Percentiles rank a stretch among this genome's conserved stretches.
Conservation (phyloP, 1,140 invertebrate genomes). For the Dolichoris vasculosae region DNA sequence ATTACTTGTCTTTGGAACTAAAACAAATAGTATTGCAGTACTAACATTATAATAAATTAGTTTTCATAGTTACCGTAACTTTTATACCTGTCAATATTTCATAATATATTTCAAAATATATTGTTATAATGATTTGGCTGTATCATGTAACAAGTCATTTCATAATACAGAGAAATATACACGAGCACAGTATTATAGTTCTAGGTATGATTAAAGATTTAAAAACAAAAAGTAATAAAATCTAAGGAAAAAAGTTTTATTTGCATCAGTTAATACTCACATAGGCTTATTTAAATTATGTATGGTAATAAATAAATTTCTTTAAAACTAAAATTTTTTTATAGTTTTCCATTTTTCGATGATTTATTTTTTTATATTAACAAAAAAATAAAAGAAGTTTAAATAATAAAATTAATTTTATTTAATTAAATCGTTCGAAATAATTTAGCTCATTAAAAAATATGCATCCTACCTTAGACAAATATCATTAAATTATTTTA, state of each 20-base stretch:
- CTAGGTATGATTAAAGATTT: background rate
- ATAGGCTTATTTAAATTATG: background rate
- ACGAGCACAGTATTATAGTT: background rate
- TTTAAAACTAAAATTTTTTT: no score
- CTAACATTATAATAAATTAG: background rate
- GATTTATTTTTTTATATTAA: no score
- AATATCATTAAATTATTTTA: no score
- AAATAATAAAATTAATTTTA: no score
- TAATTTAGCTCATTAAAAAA: no score
- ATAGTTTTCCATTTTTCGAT: no score
- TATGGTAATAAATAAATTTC: no score
- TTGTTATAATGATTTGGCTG: background rate
- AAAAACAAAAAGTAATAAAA: background rate
- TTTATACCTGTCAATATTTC: background rate
- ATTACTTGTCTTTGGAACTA: background rate
- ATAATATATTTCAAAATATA: background rate
- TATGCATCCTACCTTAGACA: no score
- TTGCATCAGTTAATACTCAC: background rate
- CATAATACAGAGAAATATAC: background rate
- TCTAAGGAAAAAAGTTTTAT: background rate
- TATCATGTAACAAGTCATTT: background rate
- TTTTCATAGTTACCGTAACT: background rate
- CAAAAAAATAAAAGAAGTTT: no score
- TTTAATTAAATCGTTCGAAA: no score
- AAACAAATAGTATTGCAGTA: background rate